Percentiles rank a stretch among this genome's conserved stretches.
Conservation (phyloP, 2,113 vertebrate species). For the Aldabrachelys gigantea region DNA sequence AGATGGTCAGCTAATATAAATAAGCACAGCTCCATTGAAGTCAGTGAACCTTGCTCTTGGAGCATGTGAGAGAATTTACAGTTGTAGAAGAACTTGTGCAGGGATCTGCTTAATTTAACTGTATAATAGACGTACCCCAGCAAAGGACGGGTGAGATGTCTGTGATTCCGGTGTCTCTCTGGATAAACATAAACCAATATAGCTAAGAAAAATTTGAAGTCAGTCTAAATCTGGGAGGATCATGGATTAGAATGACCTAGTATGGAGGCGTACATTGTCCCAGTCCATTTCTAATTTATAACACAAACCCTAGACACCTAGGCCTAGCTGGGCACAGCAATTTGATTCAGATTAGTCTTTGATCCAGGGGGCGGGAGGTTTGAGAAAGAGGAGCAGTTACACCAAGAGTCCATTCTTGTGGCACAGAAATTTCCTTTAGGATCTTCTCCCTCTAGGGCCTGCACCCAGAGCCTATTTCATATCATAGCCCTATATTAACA, state of each 20-base stretch:
- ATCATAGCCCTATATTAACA: background rate
- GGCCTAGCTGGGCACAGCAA: background rate
- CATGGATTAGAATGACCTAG: background rate
- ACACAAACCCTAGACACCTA: background rate
- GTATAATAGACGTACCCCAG: background rate
- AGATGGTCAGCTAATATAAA: background rate
- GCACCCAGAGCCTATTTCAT: background rate
- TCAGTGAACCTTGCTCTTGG: background rate
- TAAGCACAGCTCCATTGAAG: background rate
- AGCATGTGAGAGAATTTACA: background rate
- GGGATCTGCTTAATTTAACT: background rate
- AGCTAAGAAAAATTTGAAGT: background rate
- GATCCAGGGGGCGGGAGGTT: accelerated
- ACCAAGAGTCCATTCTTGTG: background rate
- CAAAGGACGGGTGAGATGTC: background rate
- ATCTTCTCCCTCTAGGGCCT: background rate
- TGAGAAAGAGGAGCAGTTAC: accelerated
- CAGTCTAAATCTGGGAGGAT: background rate
- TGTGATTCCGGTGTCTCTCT: background rate
- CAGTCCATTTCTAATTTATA: background rate
- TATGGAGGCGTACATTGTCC: background rate
- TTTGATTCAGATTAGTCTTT: background rate
- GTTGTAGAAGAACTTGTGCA: background rate
- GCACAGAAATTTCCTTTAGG: background rate
- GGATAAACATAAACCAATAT: background rate